phyloP scores from a whole-genome alignment of 2,113 vertebrate genomes.

The Hystrix brachyura region DNA sequence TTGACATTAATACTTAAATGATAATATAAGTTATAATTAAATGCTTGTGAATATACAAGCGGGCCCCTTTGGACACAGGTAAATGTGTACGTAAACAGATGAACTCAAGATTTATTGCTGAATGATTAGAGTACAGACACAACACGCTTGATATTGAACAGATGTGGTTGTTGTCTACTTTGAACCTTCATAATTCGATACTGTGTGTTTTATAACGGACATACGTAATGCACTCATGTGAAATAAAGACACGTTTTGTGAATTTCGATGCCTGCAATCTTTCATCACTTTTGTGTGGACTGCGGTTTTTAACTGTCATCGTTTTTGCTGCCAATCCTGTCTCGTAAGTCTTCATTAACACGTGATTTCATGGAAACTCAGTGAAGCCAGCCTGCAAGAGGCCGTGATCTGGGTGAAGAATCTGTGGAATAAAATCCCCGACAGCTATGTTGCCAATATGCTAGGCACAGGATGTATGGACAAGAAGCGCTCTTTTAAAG shows the following conservation, averaged over 20 bases:
- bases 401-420: not conserved
- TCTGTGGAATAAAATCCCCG: not conserved
- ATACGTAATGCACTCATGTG: not conserved
- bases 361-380: not conserved
- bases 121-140: not conserved
- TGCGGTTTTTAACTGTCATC: not conserved
- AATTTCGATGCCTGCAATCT: too few species aligned
- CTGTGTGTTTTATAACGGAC: not conserved
- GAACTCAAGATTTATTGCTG: not conserved
- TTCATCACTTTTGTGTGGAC: not conserved
- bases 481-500: not conserved
- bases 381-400: not conserved
- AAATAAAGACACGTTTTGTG: not conserved
- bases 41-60: not conserved
- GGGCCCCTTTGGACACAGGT: not conserved
- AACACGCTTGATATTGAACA: accelerated
- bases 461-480: too few species aligned
- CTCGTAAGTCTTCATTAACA: not conserved
- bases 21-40: not conserved
- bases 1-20: not conserved
- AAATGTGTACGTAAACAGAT: not conserved
- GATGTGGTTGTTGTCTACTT: not conserved
- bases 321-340: not conserved
- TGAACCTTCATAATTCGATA: not conserved
- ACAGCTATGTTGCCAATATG: not conserved